Evolutionary conservation across 2,113 vertebrate genomes (phyloP).

Genomic region (Numenius arquata): DNA sequence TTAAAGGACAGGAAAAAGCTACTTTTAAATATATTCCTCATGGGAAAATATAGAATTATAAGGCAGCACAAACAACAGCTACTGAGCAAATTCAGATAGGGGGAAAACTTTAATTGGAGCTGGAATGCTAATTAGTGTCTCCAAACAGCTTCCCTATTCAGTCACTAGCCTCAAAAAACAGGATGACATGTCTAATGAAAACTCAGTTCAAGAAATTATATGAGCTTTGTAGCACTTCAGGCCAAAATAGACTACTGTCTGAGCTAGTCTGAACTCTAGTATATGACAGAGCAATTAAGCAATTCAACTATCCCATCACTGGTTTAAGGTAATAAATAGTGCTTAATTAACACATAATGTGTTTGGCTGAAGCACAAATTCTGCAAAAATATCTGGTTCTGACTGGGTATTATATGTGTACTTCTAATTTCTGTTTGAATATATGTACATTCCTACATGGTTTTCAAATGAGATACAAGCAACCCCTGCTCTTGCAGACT

Average conservation of each 20-base stretch:
- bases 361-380: neutral
- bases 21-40: neutral
- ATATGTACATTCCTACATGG: neutral
- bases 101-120: neutral
- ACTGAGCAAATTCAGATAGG: neutral
- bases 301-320: neutral
- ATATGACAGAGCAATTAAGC: neutral
- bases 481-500: neutral
- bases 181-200: neutral
- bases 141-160: neutral
- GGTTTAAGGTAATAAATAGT: neutral
- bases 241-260: neutral
- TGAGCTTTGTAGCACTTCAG: neutral
- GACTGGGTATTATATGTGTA: neutral
- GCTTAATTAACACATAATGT: neutral
- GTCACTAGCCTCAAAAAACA: neutral
- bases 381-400: neutral
- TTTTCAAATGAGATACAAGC: neutral
- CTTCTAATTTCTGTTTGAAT: neutral
- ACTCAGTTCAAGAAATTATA: neutral
- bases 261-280: neutral
- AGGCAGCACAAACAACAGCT: neutral
- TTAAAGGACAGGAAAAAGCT: neutral
- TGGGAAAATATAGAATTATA: neutral
- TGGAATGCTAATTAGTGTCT: neutral